Evolutionary conservation across 1,140 invertebrate species (phyloP).

Genomic region (Pseudobourletiella spinata): DNA sequence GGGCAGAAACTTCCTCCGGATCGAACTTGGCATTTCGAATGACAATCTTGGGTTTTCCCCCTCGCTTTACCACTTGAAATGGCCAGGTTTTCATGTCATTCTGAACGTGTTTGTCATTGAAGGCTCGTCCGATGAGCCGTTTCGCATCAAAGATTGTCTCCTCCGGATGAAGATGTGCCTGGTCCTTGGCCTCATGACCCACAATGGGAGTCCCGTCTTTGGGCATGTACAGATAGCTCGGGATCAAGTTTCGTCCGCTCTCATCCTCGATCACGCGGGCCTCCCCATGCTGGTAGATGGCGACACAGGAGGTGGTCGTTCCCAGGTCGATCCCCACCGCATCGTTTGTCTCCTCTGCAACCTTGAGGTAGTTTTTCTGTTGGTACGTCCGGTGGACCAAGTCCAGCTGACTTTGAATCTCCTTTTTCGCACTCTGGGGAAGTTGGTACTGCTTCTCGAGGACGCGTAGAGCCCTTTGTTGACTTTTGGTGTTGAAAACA

Average conservation of each 20-base stretch:
- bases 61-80: constrained; percentile 31
- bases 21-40: constrained; percentile 40
- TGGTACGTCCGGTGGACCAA: too few relatives aligned
- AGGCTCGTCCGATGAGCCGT: constrained; percentile 44
- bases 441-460: too few relatives aligned
- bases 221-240: neutral
- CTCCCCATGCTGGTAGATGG: neutral
- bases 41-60: constrained; percentile 41
- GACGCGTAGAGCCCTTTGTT: too few relatives aligned
- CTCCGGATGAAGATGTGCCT: constrained; percentile 35
- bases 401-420: too few relatives aligned
- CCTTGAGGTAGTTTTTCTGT: neutral
- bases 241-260: constrained; percentile 10
- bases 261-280: neutral
- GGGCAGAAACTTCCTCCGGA: constrained; percentile 47
- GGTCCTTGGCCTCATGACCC: neutral
- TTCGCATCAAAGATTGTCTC: constrained; percentile 51
- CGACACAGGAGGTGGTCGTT: constrained; percentile 4
- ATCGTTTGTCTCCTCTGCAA: neutral
- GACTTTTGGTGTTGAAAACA: too few relatives aligned
- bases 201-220: neutral
- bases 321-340: constrained; percentile 14
- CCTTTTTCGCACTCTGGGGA: too few relatives aligned
- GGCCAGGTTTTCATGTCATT: constrained; percentile 43
- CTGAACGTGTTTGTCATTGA: constrained; percentile 44